Base-by-base conservation (phyloP, 2,888 invertebrate genomes). In the Mystacides longicornis region DNA sequence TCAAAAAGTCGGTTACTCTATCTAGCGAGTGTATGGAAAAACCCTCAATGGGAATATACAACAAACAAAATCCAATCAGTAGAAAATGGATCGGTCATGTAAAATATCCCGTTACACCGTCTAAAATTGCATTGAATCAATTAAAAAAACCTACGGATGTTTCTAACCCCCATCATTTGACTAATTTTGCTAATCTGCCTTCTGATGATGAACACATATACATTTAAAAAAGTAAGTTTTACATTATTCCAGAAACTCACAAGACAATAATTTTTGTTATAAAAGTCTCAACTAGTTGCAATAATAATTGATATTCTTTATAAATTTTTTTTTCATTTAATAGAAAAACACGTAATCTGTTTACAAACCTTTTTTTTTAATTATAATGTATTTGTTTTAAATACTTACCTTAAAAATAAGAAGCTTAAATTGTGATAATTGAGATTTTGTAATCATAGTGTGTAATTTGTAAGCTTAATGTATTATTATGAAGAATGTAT, bases 161-260 rank as follows among this genome's bases (percentile, higher is more conserved):
- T 51, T 68, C 72, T 21, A 69, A 69, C 60, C 27, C 56, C 7
- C 43, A 47, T 3, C 49, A 56, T 43, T 45, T 21, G 9, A 19
- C 11, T 19, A 20, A 70, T 68, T 77, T 76, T 64, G 76, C 76
- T 66, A 73, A 71, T 66, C 73, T 74, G 63, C 74, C 75, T 63
- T 81, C 81, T 1, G 81, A 82, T 65, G 81, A 82, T 65, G 82
- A 82, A 67, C 82, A 82, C 69, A 81, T 83, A 69, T 82, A 82
- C 75, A 81, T 82, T 69, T 82, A 65, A 65, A 37, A n/a, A n/a
- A n/a, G n/a, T n/a, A n/a, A n/a, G n/a, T n/a, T n/a, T n/a, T n/a
- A n/a, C n/a, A n/a, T n/a, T n/a, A n/a, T n/a, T n/a, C n/a, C n/a
- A n/a, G n/a, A n/a, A n/a, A n/a, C n/a, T n/a, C n/a, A n/a, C n/a